Evolutionary conservation across 2,888 invertebrate species (phyloP).

Genomic region (Aelia acuminata): DNA sequence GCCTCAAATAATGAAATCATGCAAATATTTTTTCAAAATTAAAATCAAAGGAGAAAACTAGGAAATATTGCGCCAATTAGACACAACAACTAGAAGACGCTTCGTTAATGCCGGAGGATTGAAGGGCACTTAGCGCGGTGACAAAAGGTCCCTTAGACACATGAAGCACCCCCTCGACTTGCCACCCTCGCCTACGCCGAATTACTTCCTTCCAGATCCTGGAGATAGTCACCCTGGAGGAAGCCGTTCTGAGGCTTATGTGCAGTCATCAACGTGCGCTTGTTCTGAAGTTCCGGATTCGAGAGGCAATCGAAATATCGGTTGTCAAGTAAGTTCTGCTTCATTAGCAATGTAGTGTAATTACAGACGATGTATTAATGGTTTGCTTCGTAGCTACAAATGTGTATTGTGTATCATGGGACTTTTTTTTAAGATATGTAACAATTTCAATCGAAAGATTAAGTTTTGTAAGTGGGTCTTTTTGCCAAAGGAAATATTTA

Average conservation of each 20-base stretch:
- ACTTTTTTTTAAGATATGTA: too few species aligned
- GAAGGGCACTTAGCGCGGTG: background rate
- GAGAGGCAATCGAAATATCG: background rate
- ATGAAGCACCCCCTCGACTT: conserved; percentile 5
- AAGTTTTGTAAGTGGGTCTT: too few species aligned
- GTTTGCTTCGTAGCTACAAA: background rate
- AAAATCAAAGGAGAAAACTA: background rate
- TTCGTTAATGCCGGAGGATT: background rate
- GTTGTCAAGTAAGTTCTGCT: background rate
- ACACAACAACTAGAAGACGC: background rate
- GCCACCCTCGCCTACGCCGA: background rate
- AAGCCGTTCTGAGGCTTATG: background rate
- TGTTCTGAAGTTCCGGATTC: background rate
- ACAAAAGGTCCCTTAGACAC: conserved; percentile 31
- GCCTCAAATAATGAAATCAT: too few species aligned
- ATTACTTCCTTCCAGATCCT: conserved; percentile 46
- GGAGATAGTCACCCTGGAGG: conserved; percentile 20
- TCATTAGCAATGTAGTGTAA: background rate
- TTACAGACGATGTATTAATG: background rate
- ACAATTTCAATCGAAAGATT: too few species aligned
- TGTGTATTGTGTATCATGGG: too few species aligned
- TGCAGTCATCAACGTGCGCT: background rate
- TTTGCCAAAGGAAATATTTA: too few species aligned
- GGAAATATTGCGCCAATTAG: background rate
- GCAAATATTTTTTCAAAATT: too few species aligned